Base-by-base conservation (phyloP, 1,140 invertebrate genomes). In the Leptoteleia sp. region DNA sequence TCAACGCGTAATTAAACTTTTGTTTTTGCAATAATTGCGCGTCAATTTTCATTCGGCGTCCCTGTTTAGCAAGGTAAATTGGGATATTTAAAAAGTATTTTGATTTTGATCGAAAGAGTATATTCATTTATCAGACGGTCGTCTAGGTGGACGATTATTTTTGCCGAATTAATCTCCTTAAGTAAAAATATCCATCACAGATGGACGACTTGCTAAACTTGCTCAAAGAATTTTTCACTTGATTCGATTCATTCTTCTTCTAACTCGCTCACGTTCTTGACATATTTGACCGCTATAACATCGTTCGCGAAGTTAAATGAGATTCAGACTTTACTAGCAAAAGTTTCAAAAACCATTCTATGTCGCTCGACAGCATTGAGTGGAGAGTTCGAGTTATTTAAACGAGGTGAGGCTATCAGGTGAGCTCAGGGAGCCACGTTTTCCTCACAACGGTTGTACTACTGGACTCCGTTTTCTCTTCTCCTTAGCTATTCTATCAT, bases 281-380 rank as follows among this genome's bases (percentile, higher is more conserved):
- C 54, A 71, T 71, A 71, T 62, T 72, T 72, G 68, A 64, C 68
- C 68, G 57, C 68, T 54, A 64, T 72, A 72, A 72, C 57, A 48
- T 64, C 57, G 57, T 64, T 72, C 48, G 29, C 38, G 40, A 72
- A 72, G 57, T 72, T 72, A 61, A 61, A 72, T 72, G 55, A 72
- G 55, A 62, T 72, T 72, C 55, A 72, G 55, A 52, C 67, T 61
- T 71, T 61, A 59, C 54, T 43, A 33, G 9, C 27, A 40, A 55
- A 72, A 72, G 57, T 72, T 72, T 62, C 68, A 47, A 54, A 62
- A 72, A 62, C 57, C 43, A 62, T 54, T 72, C 47, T 47, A 40
- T 48, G 57, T 62, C 55, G 40, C 37, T 16, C 55, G 55, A 54
- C 47, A 72, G 43, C 45, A 61, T 61, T 50, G 65, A 59, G 54